These are phyloP conservation scores for Drosophila nasuta DNA, from an alignment of 1,140 invertebrate species.

Conservation along the genomic window DNA sequence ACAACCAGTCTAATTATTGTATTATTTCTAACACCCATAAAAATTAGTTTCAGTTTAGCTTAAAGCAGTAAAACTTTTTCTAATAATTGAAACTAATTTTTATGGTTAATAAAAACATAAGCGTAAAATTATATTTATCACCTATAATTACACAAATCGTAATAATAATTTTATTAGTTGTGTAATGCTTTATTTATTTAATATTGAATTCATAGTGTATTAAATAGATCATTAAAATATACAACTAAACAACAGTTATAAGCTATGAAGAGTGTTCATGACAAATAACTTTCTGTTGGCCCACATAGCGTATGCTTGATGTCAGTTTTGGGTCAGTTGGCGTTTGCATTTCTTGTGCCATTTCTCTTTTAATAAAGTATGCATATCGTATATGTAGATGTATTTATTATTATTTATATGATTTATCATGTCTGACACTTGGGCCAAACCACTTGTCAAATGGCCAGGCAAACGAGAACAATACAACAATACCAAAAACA, in stretches of 20 bases:
- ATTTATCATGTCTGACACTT: constrained; percentile 82
- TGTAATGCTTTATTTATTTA: not conserved
- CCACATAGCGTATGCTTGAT: constrained; percentile 37
- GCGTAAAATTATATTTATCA: not conserved
- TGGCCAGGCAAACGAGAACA: constrained; percentile 52
- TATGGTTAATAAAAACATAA: not conserved
- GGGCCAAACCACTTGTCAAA: constrained; percentile 82
- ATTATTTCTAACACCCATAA: too few species aligned
- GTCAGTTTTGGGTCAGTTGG: constrained; percentile 32
- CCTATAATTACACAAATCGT: not conserved
- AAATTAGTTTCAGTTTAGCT: too few species aligned
- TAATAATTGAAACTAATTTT: too few species aligned
- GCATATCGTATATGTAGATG: constrained; percentile 14
- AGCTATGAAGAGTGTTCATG: too few species aligned
- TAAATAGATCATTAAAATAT: not conserved
- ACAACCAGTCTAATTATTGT: too few species aligned
- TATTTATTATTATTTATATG: constrained; percentile 59
- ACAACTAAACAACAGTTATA: not conserved
- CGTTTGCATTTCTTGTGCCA: constrained; percentile 42
- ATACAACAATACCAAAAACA: constrained; percentile 45
- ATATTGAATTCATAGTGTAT: not conserved
- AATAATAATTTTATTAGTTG: not conserved
- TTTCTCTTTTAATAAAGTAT: constrained; percentile 37
- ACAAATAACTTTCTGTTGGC: not conserved
- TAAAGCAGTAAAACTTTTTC: too few species aligned